These are phyloP conservation scores for Drosophila erecta DNA, from an alignment of 1,140 invertebrate species.

Conservation along the genomic window DNA sequence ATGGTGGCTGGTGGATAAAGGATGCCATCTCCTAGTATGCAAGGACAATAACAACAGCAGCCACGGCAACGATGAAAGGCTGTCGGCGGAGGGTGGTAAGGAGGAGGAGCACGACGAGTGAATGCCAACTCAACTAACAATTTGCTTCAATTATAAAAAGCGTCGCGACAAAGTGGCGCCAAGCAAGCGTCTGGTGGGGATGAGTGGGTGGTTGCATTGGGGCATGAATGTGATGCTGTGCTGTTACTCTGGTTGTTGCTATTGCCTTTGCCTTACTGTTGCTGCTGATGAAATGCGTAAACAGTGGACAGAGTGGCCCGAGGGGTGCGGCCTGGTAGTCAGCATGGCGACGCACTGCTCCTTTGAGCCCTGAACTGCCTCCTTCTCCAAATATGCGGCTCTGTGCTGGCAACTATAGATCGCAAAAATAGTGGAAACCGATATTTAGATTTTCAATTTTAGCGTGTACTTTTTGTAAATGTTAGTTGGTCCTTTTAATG, in stretches of 20 bases:
- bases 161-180: slow-evolving; percentile 82
- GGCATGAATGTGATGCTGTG: slow-evolving; percentile 30
- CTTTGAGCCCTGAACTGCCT: slow-evolving; percentile 33
- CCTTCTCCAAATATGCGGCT: slow-evolving; percentile 3
- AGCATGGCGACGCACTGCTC: slow-evolving; percentile 55
- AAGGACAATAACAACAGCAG: slow-evolving; percentile 40
- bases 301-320: slow-evolving; percentile 51
- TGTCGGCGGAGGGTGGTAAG: not conserved
- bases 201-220: slow-evolving; percentile 32
- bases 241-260: slow-evolving; percentile 16
- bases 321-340: slow-evolving; percentile 54
- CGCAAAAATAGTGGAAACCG: not conserved
- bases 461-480: no score
- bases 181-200: slow-evolving; percentile 52
- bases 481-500: no score
- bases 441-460: no score
- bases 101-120: slow-evolving; percentile 46
- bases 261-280: slow-evolving; percentile 16
- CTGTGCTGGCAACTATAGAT: slow-evolving; percentile 4
- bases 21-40: slow-evolving; percentile 61
- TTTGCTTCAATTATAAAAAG: slow-evolving; percentile 83
- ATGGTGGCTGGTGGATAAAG: slow-evolving; percentile 9
- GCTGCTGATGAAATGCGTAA: slow-evolving; percentile 55
- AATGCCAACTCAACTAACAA: slow-evolving; percentile 78
- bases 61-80: slow-evolving; percentile 10